Base-by-base conservation (phyloP, 2,797 vertebrate species). In the Echiichthys vipera region DNA sequence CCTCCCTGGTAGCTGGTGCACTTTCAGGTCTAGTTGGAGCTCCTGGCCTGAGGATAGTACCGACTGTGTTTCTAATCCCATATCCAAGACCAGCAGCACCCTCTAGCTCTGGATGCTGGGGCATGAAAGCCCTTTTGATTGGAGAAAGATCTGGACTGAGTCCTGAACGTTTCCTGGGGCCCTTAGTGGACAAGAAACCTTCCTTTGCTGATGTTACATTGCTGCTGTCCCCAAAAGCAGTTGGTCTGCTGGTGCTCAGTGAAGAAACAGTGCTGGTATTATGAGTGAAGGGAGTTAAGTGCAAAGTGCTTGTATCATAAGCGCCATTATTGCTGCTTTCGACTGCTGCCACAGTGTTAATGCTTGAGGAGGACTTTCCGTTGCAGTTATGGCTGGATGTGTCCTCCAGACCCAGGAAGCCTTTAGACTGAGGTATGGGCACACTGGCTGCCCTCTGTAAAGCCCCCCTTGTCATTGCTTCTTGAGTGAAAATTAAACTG, bases 141-240 rank as follows among this genome's bases (percentile, higher is more conserved):
- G 97, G 97, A 40, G 96, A 96, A 71, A 95, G 84, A 80, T 97
- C 96, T 72, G 96, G 95, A 81, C 95, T 91, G 15, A 94, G 81
- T 65, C 95, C 91, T 57, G 95, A 94, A 83, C 97, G 95, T 89
- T 99, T 99, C 80, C 97, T 95, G 66, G 96, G 94, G 91, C 94
- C 96, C 91, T 94, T 97, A 66, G 93, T 92, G 81, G 95, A 93
- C 46, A 92, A 73, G 84, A 96, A 95, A 74, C 79, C 83, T 82
- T 97, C 95, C 89, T 95, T 97, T 51, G 74, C 69, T 71, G 84
- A 69, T 63, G 83, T 58, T 77, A 83, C 74, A 24, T 68, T 58
- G 77, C 87, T 83, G 63, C 93, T 91, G 73, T 95, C 94, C 72
- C 84, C 91, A 74, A 84, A 88, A 61, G 93, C 92, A 77, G 92